Evolutionary conservation across 92 coral and sea anemone species (phyloP).

Genomic region (Parazoanthus darwini): DNA sequence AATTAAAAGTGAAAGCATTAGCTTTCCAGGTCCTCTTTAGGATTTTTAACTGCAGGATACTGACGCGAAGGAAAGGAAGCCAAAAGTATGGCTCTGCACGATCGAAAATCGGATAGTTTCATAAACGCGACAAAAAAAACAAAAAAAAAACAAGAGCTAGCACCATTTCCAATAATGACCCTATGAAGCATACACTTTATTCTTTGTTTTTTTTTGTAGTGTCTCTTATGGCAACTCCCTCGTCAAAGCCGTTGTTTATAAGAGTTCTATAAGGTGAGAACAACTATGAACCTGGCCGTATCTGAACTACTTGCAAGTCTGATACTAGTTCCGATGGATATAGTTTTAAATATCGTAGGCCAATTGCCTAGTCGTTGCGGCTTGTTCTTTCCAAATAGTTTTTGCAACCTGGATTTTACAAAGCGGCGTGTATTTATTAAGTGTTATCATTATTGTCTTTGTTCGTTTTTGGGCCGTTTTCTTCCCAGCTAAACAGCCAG

Average conservation of each 20-base stretch:
- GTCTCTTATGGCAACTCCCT: not conserved
- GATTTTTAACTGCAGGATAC: too few species aligned
- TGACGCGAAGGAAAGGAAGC: not conserved
- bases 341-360: not conserved
- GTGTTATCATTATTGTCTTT: not conserved
- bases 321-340: not conserved
- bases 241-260: not conserved
- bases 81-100: not conserved
- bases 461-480: not conserved
- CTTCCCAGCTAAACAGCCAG: not conserved
- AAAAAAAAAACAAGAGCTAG: not conserved
- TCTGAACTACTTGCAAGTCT: not conserved
- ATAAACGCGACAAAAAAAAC: not conserved
- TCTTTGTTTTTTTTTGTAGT: not conserved
- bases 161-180: not conserved
- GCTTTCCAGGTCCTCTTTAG: too few species aligned
- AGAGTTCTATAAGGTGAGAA: not conserved
- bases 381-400: not conserved
- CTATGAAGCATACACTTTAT: not conserved
- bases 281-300: not conserved
- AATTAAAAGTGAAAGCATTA: too few species aligned
- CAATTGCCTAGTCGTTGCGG: not conserved
- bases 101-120: not conserved
- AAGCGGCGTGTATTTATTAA: not conserved
- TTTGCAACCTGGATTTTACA: not conserved